Evolutionary conservation across 2,888 invertebrate species (phyloP).

Genomic region (Metellina segmentata): DNA sequence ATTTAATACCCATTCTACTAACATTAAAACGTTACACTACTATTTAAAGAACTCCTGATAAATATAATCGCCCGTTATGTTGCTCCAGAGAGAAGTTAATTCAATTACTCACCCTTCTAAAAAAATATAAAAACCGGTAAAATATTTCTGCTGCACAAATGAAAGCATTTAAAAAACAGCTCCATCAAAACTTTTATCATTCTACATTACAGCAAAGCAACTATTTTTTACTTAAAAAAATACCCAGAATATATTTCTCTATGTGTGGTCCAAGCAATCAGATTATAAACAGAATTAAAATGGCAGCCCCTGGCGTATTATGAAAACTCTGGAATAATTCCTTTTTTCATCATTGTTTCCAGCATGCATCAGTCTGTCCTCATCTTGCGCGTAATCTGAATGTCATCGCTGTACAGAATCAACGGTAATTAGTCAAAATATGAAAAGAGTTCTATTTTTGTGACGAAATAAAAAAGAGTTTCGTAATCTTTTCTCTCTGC

Average conservation of each 20-base stretch:
- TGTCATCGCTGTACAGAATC: background rate
- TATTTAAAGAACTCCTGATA: no score
- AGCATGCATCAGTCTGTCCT: background rate
- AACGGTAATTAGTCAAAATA: background rate
- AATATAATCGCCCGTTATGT: no score
- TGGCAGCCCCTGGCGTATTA: background rate
- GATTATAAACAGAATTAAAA: background rate
- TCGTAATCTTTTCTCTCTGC: no score
- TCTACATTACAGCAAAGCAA: background rate
- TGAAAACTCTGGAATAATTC: background rate
- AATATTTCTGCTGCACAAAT: no score
- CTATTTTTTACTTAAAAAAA: background rate
- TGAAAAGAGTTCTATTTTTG: background rate
- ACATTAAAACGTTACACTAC: no score
- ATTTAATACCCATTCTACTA: no score
- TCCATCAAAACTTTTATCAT: no score
- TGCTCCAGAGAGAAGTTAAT: no score
- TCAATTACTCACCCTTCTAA: no score
- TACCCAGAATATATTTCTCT: background rate
- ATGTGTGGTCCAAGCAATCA: slow-evolving; percentile 27
- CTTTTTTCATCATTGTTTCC: background rate
- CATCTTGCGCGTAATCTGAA: background rate
- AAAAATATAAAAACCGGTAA: no score
- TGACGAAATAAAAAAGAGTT: background rate
- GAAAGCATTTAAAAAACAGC: no score